phyloP scores from a whole-genome alignment of 2,113 vertebrate species.

The Rhinoptilus africanus region DNA sequence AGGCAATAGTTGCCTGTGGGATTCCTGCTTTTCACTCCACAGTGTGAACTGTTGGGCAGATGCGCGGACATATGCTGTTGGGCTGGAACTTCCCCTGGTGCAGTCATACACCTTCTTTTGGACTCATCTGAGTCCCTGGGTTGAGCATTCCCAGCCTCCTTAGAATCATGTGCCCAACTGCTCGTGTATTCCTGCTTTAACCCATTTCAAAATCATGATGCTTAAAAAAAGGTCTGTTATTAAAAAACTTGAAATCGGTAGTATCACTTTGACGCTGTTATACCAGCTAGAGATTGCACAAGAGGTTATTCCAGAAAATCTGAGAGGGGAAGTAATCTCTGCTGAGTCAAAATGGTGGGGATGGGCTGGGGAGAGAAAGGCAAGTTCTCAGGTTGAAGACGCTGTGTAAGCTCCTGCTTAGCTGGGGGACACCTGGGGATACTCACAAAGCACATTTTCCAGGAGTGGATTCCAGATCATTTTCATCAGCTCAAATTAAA shows the following conservation, averaged over 20 bases:
- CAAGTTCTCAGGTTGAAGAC: neutral
- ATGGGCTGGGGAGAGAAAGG: neutral
- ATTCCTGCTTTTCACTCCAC: neutral
- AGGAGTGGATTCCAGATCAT: neutral
- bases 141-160: neutral
- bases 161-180: fast-evolving
- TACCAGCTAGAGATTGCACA: neutral
- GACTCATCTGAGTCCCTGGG: neutral
- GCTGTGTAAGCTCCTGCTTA: neutral
- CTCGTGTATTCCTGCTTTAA: neutral
- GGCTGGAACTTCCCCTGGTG: neutral
- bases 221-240: neutral
- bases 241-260: neutral
- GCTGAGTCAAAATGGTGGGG: neutral
- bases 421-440: neutral
- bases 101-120: neutral
- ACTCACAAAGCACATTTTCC: neutral
- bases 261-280: neutral
- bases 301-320: neutral
- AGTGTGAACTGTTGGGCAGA: neutral
- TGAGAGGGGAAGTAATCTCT: neutral
- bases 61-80: neutral
- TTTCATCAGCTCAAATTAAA: neutral
- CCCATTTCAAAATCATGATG: neutral
- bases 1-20: neutral